phyloP scores from a whole-genome alignment of 1,140 invertebrate species.

The Ceratina australensis region DNA sequence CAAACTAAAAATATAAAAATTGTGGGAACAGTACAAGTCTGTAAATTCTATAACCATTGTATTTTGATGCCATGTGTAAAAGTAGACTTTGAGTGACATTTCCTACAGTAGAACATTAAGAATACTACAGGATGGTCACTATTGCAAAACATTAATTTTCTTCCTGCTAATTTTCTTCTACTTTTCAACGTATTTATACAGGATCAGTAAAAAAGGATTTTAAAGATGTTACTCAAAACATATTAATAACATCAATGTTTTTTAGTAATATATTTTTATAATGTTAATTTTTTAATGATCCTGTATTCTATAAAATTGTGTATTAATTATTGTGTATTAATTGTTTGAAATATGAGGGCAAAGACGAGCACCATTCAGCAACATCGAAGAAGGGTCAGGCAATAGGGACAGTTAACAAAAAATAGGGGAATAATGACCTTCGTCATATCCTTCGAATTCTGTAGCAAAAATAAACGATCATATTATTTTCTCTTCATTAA shows the following conservation, averaged over 20 bases:
- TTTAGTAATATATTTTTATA: too few relatives aligned
- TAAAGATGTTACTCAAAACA: too few relatives aligned
- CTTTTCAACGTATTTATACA: neutral
- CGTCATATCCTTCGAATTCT: constrained; percentile 78
- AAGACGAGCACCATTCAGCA: constrained; percentile 41
- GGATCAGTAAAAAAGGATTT: too few relatives aligned
- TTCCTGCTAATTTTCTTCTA: neutral
- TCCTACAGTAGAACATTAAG: neutral
- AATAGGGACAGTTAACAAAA: constrained; percentile 63
- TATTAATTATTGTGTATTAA: too few relatives aligned
- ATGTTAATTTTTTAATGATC: too few relatives aligned
- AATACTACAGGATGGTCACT: constrained; percentile 17
- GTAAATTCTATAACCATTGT: neutral
- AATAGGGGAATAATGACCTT: constrained; percentile 77
- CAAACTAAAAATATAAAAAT: neutral
- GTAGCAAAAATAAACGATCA: constrained; percentile 74
- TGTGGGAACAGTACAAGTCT: neutral
- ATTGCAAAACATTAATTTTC: neutral
- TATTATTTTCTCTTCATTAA: too few relatives aligned
- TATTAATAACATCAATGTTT: too few relatives aligned
- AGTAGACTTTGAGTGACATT: too few relatives aligned
- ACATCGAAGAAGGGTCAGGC: constrained; percentile 61
- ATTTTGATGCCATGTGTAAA: neutral
- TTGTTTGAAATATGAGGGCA: constrained; percentile 3
- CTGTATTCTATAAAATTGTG: too few relatives aligned